These are phyloP conservation scores for Drosophila diplacantha DNA, from an alignment of 2,888 invertebrate genomes.

Conservation along the genomic window DNA sequence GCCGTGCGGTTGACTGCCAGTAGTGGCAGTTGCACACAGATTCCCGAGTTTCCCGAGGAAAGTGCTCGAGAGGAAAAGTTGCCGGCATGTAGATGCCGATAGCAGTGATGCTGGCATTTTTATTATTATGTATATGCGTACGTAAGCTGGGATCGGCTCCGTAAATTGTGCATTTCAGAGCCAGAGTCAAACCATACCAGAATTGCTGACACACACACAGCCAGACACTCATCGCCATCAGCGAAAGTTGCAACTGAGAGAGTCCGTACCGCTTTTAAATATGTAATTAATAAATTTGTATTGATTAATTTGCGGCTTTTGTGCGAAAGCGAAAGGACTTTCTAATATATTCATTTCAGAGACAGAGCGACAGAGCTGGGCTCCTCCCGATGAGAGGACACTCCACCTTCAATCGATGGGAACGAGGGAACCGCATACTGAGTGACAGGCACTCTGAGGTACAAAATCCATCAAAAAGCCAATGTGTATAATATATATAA, in stretches of 20 bases:
- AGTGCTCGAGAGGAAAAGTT: constrained; percentile 39
- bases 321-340: constrained; percentile 66
- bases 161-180: constrained; percentile 34
- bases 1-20: constrained; percentile 42
- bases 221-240: constrained; percentile 11
- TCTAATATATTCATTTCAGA: constrained; percentile 58
- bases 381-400: constrained; percentile 24
- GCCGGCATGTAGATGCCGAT: constrained; percentile 27
- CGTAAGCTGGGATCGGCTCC: constrained; percentile 35
- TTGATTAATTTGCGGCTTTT: constrained; percentile 36
- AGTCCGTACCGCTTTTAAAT: constrained; percentile 19
- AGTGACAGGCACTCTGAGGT: constrained; percentile 42
- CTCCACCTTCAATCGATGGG: constrained; percentile 22
- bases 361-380: not conserved
- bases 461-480: constrained; percentile 38
- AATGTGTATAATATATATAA: constrained; percentile 3
- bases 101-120: constrained; percentile 35
- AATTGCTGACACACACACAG: constrained; percentile 48
- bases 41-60: constrained; percentile 11
- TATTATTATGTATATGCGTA: constrained; percentile 47
- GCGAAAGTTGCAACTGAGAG: constrained; percentile 47
- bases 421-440: constrained; percentile 3
- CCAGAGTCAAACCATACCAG: constrained; percentile 37
- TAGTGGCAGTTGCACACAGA: constrained; percentile 4
- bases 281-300: constrained; percentile 43